These are phyloP conservation scores for Arvicanthis niloticus DNA, from an alignment of 2,113 vertebrate genomes.

Conservation along the genomic window DNA sequence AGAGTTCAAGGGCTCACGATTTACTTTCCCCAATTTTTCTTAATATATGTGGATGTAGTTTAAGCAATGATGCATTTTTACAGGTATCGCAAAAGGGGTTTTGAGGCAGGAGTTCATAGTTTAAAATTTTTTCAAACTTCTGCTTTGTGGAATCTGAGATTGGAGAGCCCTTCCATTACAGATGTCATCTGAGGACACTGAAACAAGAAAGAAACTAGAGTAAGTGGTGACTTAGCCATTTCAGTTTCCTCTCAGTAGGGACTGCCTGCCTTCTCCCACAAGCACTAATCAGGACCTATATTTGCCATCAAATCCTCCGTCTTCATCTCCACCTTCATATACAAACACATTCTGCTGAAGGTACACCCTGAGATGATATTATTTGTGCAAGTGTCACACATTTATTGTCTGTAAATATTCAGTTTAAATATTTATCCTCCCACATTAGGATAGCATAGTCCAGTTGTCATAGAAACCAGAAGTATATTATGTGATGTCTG, in stretches of 20 bases:
- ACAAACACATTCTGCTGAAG: neutral
- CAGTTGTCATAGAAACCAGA: constrained; percentile 61
- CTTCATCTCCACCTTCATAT: neutral
- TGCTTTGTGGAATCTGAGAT: constrained; percentile 1
- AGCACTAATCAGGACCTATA: neutral
- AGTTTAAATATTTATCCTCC: constrained; percentile 21
- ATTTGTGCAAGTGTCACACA: constrained; percentile 2
- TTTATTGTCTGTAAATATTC: constrained; percentile 39
- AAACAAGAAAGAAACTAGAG: constrained; percentile 14
- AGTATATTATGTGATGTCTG: constrained; percentile 28
- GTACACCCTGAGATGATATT: neutral
- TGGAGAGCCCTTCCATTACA: neutral
- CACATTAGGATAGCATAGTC: constrained; percentile 4
- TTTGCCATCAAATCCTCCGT: constrained; percentile 15
- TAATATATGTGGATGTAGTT: neutral
- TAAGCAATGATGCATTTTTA: neutral
- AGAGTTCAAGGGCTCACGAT: constrained; percentile 12
- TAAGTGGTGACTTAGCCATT: constrained; percentile 35
- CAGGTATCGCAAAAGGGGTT: neutral
- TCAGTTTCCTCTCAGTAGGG: neutral
- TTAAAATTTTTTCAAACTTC: neutral
- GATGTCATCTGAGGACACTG: constrained; percentile 38
- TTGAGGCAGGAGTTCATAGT: neutral
- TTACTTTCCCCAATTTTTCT: neutral
- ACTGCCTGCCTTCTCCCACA: neutral